phyloP scores from a whole-genome alignment of 2,888 invertebrate genomes.

The Syrphus vitripennis region DNA sequence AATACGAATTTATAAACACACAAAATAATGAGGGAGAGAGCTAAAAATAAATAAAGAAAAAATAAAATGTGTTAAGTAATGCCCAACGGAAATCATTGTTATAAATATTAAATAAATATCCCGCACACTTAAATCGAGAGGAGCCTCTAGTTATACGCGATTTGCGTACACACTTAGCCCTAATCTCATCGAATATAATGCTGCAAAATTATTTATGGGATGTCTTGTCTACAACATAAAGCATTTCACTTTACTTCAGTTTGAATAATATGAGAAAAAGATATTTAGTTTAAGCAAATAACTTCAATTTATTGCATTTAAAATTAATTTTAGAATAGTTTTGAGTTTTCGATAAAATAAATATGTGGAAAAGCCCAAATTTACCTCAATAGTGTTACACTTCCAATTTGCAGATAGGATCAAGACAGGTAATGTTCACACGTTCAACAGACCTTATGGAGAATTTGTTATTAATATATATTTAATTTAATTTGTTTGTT shows the following conservation, averaged over 20 bases:
- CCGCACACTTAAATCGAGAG: conserved; percentile 20
- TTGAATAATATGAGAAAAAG: conserved; percentile 62
- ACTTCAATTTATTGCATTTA: conserved; percentile 59
- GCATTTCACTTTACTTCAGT: conserved; percentile 55
- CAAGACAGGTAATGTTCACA: too few relatives aligned
- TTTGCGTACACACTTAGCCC: conserved; percentile 10
- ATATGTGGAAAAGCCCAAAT: background rate
- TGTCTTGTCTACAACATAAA: conserved; percentile 69
- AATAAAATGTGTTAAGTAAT: conserved; percentile 49
- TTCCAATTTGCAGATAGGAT: too few relatives aligned
- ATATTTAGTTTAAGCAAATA: conserved; percentile 41
- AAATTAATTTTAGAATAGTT: conserved; percentile 64
- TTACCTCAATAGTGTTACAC: background rate
- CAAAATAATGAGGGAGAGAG: background rate
- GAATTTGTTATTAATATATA: too few relatives aligned
- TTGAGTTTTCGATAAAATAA: background rate
- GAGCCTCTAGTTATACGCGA: conserved; percentile 6
- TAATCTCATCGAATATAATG: conserved; percentile 59
- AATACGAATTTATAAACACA: conserved; percentile 23
- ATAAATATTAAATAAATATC: conserved; percentile 60
- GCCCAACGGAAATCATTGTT: conserved; percentile 69
- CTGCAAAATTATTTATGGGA: conserved; percentile 58
- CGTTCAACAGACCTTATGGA: too few relatives aligned
- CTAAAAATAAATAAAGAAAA: conserved; percentile 24
- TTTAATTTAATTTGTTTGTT: too few relatives aligned